Evolutionary conservation across 2,113 vertebrate genomes (phyloP), one percentile per base, ranked within the genome.

Genomic region (Pterocles gutturalis): DNA sequence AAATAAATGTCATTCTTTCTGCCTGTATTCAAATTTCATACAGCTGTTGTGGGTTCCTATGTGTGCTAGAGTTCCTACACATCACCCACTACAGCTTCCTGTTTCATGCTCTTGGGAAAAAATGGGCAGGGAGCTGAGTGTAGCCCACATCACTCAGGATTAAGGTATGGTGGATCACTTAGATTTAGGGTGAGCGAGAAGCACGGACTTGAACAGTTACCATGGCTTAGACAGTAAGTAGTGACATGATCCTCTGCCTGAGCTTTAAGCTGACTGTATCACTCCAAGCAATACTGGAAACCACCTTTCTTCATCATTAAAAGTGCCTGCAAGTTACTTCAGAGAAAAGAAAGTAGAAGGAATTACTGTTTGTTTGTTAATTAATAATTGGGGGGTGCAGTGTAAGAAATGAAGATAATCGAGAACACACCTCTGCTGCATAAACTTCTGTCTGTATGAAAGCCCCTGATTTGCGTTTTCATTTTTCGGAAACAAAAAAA

Each of bases 171-270:
- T 31, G 25, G 7, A 28, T 78, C 24, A 10, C 28, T 55, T 20
- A 13, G 14, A 3, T 58, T 34, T 51, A 36, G 11, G 31, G 2
- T 60, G 31, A 65, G 45, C 3, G 49, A 46, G 41, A 55, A 57
- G 55, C 31, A 7, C 33, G 15, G 14, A 9, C 14, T 36, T 51
- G 25, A 57, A 10, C 28, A 46, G 14, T 38, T 60, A 17, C 13
- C 1, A 0, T 33, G 29, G 26, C 20, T 62, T 53, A 29, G 70
- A 7, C 31, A 2, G 5, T 26, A 13, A 17, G 5, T 7, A n/a
- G 66, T 48, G 54, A 25, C 26, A 5, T 1, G 1, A 26, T 75
- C 16, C 17, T 70, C 60, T 83, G 8, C 28, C 66, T 71, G 57
- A 94, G 53, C 72, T 71, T 25, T 31, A 5, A 71, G 36, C 66